Percentiles rank a stretch among this genome's conserved stretches.
Evolutionary conservation across 2,888 invertebrate species (phyloP).

Genomic region (Drosophila engyochracea): DNA sequence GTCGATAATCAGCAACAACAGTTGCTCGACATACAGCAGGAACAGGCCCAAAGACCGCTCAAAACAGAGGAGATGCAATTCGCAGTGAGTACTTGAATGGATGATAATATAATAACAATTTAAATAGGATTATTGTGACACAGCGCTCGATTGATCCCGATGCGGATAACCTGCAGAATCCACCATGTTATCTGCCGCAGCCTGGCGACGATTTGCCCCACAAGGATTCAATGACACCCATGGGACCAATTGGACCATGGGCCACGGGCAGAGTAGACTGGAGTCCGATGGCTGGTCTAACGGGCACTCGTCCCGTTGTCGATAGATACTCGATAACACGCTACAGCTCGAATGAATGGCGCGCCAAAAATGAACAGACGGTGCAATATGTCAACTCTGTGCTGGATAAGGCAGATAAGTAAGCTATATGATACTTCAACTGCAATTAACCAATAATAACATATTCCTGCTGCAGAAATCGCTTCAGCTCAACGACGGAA

Average conservation of each 20-base stretch:
- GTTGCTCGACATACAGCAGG: slow-evolving; percentile 54
- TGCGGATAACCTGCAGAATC: slow-evolving; percentile 78
- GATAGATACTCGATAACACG: slow-evolving; percentile 91
- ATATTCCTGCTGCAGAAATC: slow-evolving; percentile 82
- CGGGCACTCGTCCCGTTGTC: slow-evolving; percentile 91
- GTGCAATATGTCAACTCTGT: slow-evolving; percentile 85
- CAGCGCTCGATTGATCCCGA: slow-evolving; percentile 70
- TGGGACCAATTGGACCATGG: slow-evolving; percentile 88
- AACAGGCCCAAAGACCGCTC: slow-evolving; percentile 52
- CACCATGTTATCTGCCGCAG: slow-evolving; percentile 87
- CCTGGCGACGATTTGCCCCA: slow-evolving; percentile 86
- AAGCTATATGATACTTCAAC: slow-evolving; percentile 35
- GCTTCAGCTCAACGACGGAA: slow-evolving; percentile 88
- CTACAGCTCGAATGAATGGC: slow-evolving; percentile 91
- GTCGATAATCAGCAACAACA: slow-evolving; percentile 66
- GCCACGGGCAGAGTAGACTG: slow-evolving; percentile 91
- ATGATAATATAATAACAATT: not conserved
- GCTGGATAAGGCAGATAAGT: slow-evolving; percentile 87
- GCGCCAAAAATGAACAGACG: slow-evolving; percentile 87
- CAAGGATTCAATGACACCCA: slow-evolving; percentile 82
- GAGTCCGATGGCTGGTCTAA: slow-evolving; percentile 89
- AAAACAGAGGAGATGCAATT: slow-evolving; percentile 59
- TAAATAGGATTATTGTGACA: rapidly evolving
- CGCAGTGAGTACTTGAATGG: slow-evolving; percentile 47
- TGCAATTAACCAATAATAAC: not conserved